Base-by-base conservation (phyloP, 2,113 vertebrate genomes). In the Tricholaema leucomelas region DNA sequence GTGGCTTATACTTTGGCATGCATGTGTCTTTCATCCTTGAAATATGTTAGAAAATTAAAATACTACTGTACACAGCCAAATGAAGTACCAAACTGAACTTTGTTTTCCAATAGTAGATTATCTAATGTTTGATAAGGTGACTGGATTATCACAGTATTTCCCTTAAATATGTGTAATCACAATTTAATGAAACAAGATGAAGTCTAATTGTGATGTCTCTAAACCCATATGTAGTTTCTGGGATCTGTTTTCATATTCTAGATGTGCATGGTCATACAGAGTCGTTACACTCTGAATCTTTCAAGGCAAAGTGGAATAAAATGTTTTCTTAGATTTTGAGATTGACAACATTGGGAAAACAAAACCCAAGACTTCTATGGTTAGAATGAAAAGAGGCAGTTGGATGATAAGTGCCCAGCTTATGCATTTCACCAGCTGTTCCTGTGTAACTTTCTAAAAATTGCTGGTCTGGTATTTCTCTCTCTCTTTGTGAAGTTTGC, bases 391-490 rank as follows among this genome's bases (percentile, higher is more conserved):
- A 40, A 59, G 71, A 70, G 31, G 20, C 35, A 42, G 5, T 94
- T 65, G 59, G 63, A 81, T 75, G 52, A 44, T 35, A 65, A 90
- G 70, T 73, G 48, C 54, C 48, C 65, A 75, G 73, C 16, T 90
- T 52, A 30, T 25, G 55, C 38, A 28, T 78, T 59, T 65, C n/a
- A 24, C 30, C 74, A 84, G 74, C 70, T 84, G 48, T 81, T 91
- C 52, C 66, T 81, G 0, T 83, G 79, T 65, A 78, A 36, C 92
- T 88, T 92, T 72, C 50, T 63, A 5, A 35, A 74, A 27, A 63
- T 15, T 70, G 55, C 70, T 86, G 82, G 69, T 64, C 36, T 59
- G 74, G 30, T n/a, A 31, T 87, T 87, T 86, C n/a, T 54, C 83
- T 59, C 15, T 71, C 3, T 35, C 81, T 56, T 42, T 56, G 33